Conservation (phyloP, 2,888 invertebrate species). For the Brenthis hecate region DNA sequence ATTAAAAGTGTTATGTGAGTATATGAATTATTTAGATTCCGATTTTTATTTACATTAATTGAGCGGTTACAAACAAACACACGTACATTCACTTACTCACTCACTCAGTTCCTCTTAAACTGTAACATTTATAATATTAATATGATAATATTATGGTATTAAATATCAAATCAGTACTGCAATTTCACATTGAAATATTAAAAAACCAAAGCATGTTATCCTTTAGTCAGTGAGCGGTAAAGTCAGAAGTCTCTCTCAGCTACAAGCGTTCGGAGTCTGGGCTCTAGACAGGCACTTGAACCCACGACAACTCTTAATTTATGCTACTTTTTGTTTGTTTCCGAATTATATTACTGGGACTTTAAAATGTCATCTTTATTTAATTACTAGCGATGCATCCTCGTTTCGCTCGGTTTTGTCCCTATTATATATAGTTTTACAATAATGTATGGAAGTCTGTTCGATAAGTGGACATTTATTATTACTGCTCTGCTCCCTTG, state of each 20-base stretch:
- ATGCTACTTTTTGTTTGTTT: conserved; percentile 48
- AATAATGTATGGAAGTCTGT: no score
- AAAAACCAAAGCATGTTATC: conserved; percentile 2
- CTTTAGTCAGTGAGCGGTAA: not conserved
- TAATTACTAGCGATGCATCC: not conserved
- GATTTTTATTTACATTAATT: no score
- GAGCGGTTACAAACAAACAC: no score
- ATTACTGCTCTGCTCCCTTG: no score
- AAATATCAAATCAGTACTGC: not conserved
- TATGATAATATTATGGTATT: not conserved
- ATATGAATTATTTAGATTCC: no score
- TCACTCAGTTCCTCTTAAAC: no score
- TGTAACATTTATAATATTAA: no score
- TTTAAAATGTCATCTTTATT: conserved; percentile 1
- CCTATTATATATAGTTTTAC: no score
- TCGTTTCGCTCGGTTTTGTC: no score
- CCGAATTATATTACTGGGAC: not conserved
- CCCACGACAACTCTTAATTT: conserved; percentile 39
- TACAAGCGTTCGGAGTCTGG: not conserved
- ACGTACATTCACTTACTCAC: no score
- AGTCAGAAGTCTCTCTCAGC: conserved; percentile 1
- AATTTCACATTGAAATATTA: not conserved
- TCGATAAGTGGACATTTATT: no score
- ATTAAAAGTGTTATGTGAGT: no score
- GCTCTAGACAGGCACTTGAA: conserved; percentile 44